These are phyloP conservation scores for Eueremaeus valkanovi DNA, from an alignment of 2,888 invertebrate species.

Conservation along the genomic window DNA sequence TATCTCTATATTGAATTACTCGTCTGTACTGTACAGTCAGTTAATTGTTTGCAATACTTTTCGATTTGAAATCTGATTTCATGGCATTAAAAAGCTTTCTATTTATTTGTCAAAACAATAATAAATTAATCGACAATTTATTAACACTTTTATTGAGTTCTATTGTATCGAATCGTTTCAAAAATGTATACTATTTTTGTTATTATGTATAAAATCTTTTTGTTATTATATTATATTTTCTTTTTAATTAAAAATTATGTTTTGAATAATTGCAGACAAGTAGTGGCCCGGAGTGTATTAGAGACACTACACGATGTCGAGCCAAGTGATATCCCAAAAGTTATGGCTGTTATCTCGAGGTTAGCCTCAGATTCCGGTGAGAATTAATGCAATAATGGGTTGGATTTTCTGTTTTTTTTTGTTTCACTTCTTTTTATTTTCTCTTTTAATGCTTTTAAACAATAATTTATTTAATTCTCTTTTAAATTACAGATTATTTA, in stretches of 20 bases:
- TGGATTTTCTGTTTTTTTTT: neutral
- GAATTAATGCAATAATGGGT: neutral
- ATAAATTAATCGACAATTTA: neutral
- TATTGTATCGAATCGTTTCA: neutral
- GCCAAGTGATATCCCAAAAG: neutral
- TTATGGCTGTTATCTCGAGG: conserved; percentile 24
- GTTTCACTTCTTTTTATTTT: neutral
- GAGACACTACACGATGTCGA: conserved; percentile 54
- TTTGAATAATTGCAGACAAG: too few relatives aligned
- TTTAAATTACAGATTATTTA: too few relatives aligned
- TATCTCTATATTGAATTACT: neutral
- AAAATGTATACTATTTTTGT: too few relatives aligned
- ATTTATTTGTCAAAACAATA: neutral
- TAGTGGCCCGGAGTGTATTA: conserved; percentile 60
- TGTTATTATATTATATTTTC: too few relatives aligned
- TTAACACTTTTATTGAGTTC: neutral
- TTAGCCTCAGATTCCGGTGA: neutral
- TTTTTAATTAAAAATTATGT: too few relatives aligned
- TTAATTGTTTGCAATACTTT: neutral
- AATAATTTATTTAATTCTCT: too few relatives aligned
- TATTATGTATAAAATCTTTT: too few relatives aligned
- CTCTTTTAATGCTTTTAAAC: neutral
- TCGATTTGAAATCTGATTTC: neutral
- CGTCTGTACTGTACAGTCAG: neutral
- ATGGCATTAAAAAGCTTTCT: neutral